A percentile compares a stretch with the other conserved stretches of the same genome.
Evolutionary conservation across 2,797 vertebrate genomes (phyloP).

Genomic region (Smutsia gigantea): DNA sequence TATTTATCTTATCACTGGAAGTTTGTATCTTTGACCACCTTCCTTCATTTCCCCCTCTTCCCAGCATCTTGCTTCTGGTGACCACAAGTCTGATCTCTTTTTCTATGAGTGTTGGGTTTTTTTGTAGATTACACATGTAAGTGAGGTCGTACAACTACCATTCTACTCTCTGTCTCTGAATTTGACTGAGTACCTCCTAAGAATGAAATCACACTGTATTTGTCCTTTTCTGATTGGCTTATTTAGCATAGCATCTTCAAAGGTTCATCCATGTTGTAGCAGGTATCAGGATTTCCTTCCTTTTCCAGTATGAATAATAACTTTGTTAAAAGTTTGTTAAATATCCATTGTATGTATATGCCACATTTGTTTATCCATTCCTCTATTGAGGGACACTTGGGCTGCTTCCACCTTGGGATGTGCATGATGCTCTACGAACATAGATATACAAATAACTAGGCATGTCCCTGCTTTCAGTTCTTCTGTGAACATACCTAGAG

Average conservation of each 20-base stretch:
- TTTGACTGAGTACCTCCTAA: neutral
- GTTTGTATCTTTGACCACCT: neutral
- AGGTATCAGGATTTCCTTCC: neutral
- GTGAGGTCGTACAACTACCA: neutral
- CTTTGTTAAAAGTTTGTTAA: neutral
- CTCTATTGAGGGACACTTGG: neutral
- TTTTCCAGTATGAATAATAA: neutral
- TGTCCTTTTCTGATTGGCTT: neutral
- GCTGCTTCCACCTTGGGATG: neutral
- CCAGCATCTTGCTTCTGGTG: neutral
- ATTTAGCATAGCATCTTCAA: neutral
- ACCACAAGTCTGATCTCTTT: neutral
- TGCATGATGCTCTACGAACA: neutral
- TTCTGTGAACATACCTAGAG: neutral
- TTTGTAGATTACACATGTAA: neutral
- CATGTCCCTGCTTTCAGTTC: neutral
- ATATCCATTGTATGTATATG: neutral
- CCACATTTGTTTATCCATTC: neutral
- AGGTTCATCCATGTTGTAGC: neutral
- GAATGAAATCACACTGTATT: neutral
- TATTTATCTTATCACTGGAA: neutral
- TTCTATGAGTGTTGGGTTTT: neutral
- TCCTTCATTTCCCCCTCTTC: neutral
- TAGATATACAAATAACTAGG: neutral
- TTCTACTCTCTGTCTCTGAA: neutral